Evolutionary conservation across 2,797 vertebrate species (phyloP).

Genomic region (Synaphobranchus kaupii): DNA sequence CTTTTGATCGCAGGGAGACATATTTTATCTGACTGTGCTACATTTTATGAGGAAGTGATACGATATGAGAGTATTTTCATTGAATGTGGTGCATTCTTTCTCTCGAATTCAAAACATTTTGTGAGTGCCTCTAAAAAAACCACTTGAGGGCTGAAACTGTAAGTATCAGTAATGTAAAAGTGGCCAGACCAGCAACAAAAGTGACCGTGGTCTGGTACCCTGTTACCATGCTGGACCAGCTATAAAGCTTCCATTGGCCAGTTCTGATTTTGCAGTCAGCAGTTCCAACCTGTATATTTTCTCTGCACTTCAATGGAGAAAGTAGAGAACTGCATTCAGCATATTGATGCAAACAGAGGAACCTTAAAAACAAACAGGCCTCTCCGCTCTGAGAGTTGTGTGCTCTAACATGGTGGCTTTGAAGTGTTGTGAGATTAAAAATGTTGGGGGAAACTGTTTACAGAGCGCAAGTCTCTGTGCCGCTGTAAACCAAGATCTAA

Average conservation of each 20-base stretch:
- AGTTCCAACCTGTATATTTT: constrained; percentile 23
- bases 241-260: neutral
- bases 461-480: constrained; percentile 21
- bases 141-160: neutral
- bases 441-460: neutral
- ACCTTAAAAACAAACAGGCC: neutral
- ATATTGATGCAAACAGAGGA: neutral
- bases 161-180: neutral
- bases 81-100: neutral
- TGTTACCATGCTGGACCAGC: neutral
- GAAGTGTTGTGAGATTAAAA: neutral
- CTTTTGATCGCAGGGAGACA: neutral
- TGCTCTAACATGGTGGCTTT: constrained; percentile 9
- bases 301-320: constrained; percentile 6
- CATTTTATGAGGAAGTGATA: neutral
- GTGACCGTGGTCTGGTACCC: neutral
- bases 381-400: neutral
- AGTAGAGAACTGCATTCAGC: neutral
- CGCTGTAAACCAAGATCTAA: constrained; percentile 34
- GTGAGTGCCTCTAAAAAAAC: neutral
- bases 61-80: neutral
- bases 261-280: neutral
- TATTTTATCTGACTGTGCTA: neutral
- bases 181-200: neutral
- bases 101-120: neutral